phyloP scores from a whole-genome alignment of 2,888 invertebrate genomes.

The Leucophora obtusa region DNA sequence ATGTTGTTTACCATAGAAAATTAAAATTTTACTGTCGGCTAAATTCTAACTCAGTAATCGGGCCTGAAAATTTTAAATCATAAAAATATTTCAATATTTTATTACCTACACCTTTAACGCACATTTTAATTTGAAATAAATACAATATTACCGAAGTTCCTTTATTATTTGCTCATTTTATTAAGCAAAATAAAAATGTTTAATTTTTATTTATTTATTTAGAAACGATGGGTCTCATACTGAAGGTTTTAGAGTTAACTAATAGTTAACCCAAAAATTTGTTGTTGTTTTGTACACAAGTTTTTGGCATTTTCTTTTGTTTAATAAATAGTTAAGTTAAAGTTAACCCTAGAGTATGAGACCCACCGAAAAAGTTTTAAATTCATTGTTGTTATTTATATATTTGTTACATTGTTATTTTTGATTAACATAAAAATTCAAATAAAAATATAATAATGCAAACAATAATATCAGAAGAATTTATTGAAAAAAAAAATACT shows the following conservation, averaged over 20 bases:
- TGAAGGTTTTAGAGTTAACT: too few relatives aligned
- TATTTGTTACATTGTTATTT: constrained; percentile 50
- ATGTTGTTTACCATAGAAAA: too few relatives aligned
- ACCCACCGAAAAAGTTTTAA: too few relatives aligned
- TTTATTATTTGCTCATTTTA: constrained; percentile 46
- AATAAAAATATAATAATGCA: constrained; percentile 24
- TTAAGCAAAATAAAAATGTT: constrained; percentile 29
- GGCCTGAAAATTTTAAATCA: background rate
- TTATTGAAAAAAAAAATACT: constrained; percentile 54
- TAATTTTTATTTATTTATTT: constrained; percentile 4
- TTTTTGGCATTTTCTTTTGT: too few relatives aligned
- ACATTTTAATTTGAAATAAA: background rate
- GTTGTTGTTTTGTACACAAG: too few relatives aligned
- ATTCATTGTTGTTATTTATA: constrained; percentile 41
- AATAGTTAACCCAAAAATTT: too few relatives aligned
- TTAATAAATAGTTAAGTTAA: too few relatives aligned
- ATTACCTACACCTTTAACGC: background rate
- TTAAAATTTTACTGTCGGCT: too few relatives aligned
- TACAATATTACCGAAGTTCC: constrained; percentile 34
- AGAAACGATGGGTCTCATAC: too few relatives aligned
- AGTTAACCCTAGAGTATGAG: too few relatives aligned
- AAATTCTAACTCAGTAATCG: too few relatives aligned
- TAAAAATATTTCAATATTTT: background rate
- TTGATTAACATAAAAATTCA: constrained; percentile 34
- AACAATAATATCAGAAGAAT: constrained; percentile 60